Conservation (phyloP, 2,113 vertebrate species). For the Fukomys damarensis region DNA sequence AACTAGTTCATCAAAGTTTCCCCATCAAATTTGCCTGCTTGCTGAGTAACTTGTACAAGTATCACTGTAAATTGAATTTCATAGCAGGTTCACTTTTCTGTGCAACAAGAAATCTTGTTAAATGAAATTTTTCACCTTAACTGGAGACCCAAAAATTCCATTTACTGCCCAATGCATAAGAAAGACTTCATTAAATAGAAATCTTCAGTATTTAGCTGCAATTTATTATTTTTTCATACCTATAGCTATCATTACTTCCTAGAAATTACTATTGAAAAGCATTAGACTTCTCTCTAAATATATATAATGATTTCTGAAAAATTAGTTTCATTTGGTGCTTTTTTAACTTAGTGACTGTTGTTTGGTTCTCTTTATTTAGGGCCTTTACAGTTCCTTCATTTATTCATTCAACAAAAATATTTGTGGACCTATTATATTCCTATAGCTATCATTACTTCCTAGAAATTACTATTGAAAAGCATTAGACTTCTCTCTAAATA, state of each 20-base stretch:
- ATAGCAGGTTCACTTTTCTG: background rate
- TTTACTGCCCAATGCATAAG: background rate
- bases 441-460: background rate
- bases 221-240: constrained; percentile 11
- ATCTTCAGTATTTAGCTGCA: background rate
- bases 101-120: background rate
- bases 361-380: background rate
- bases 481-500: background rate
- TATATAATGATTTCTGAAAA: background rate
- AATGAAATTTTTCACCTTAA: background rate
- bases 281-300: background rate
- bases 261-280: background rate
- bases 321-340: background rate
- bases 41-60: background rate
- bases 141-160: background rate
- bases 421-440: background rate
- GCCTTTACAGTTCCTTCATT: background rate
- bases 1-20: background rate
- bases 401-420: background rate
- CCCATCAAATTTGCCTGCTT: background rate
- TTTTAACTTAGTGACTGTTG: background rate
- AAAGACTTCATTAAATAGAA: constrained; percentile 4
- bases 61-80: background rate
- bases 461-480: background rate
- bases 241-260: background rate